Evolutionary conservation across 2,797 vertebrate species (phyloP), one percentile per base, ranked within the genome.

Genomic region (Danionella dracula): DNA sequence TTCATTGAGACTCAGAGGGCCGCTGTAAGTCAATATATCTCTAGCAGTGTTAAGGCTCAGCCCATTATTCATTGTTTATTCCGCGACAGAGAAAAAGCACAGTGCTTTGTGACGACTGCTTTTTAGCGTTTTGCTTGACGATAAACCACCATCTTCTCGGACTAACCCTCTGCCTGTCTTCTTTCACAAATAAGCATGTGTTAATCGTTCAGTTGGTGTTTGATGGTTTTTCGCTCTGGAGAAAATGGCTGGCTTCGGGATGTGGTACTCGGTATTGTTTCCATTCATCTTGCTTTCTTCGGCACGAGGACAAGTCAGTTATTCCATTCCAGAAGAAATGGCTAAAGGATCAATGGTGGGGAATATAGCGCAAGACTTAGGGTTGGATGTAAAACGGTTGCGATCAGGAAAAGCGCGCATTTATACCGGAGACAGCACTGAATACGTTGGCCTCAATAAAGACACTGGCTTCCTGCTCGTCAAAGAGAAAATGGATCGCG

Each of bases 11-110:
- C 86, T 85, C 82, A 34, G 1, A 66, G 85, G 75, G 86, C 71
- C 87, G 85, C 87, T 88, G 83, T 88, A 75, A 63, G 71, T 69
- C 66, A 77, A 41, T 53, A 27, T 48, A 35, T 1, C 40, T 9
- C 8, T 5, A 1, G 7, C 2, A n/a, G 16, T 12, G 1, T 8
- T 46, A 9, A 23, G 69, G 45, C 56, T 69, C 53, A 38, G 64
- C 62, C 48, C 17, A n/a, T n/a, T n/a, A n/a, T n/a, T n/a, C 20
- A 8, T 29, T 4, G 1, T 54, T 11, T 4, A 17, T 27, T 37
- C 34, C 29, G 13, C 4, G 10, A 41, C 4, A 8, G 15, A n/a
- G 13, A 10, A 8, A 48, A 27, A 15, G 4, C 16, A 8, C 1
- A 34, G 45, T 13, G 16, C 4, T 61, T 11, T 29, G 1, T 11